phyloP scores from a whole-genome alignment of 2,888 invertebrate species.

The Cosmorhoe ocellata region DNA sequence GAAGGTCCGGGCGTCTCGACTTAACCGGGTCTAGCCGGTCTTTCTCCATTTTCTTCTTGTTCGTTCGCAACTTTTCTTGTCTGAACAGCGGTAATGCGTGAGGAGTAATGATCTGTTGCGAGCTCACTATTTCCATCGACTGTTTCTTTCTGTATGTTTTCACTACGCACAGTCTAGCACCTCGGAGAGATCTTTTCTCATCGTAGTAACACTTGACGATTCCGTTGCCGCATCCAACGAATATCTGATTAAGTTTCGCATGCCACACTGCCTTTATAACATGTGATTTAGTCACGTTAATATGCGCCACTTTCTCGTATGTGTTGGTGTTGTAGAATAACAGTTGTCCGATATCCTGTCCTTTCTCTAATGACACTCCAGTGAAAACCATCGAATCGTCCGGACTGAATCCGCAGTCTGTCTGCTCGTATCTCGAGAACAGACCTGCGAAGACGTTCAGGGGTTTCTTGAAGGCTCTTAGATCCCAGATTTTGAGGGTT shows the following conservation, averaged over 20 bases:
- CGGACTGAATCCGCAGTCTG: conserved; percentile 94
- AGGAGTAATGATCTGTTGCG: conserved; percentile 97
- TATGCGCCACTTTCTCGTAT: conserved; percentile 87
- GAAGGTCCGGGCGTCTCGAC: conserved; percentile 91
- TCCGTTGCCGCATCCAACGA: conserved; percentile 96
- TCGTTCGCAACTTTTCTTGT: conserved; percentile 93
- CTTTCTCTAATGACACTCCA: conserved; percentile 90
- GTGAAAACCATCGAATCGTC: conserved; percentile 95
- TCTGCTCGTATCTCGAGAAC: conserved; percentile 92
- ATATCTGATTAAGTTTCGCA: conserved; percentile 98
- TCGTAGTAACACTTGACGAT: conserved; percentile 95
- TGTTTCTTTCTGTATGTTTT: conserved; percentile 91
- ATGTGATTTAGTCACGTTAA: conserved; percentile 90
- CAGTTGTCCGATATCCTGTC: conserved; percentile 85
- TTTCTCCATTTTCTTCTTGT: conserved; percentile 95
- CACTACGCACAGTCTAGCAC: conserved; percentile 94
- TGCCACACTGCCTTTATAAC: conserved; percentile 97
- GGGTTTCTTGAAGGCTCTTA: conserved; percentile 91
- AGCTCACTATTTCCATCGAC: conserved; percentile 92
- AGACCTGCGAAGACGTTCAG: conserved; percentile 86
- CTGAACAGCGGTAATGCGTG: conserved; percentile 97
- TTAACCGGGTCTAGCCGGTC: conserved; percentile 94
- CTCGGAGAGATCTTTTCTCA: conserved; percentile 91
- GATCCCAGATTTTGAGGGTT: conserved; percentile 97
- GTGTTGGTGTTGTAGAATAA: conserved; percentile 91